Percentiles rank a stretch among this genome's conserved stretches.
These are phyloP conservation scores for Meles meles DNA, from an alignment of 2,113 vertebrate species.

Conservation along the genomic window DNA sequence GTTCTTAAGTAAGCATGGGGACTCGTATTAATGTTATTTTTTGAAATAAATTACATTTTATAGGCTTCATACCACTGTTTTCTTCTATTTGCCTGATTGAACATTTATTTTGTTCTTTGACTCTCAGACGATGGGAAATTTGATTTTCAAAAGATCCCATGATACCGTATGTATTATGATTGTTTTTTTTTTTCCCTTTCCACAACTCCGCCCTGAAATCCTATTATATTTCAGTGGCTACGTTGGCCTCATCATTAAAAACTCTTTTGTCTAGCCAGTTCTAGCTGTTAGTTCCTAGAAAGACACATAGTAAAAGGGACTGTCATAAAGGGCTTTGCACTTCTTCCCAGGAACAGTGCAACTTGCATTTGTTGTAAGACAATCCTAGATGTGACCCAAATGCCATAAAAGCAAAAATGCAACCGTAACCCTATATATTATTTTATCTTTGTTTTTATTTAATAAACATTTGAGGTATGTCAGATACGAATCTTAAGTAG, in stretches of 20 bases:
- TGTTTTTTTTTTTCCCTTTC: not conserved
- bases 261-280: not conserved
- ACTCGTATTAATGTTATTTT: constrained; percentile 30
- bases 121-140: not conserved
- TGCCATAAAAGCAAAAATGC: not conserved
- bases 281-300: not conserved
- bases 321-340: not conserved
- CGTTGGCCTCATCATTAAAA: constrained; percentile 9
- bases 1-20: not conserved
- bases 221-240: not conserved
- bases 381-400: not conserved
- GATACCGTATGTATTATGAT: not conserved
- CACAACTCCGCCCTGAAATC: not conserved
- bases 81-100: constrained; percentile 12
- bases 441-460: not conserved
- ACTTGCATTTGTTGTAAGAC: not conserved
- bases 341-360: not conserved
- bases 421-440: not conserved
- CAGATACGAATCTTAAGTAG: not conserved
- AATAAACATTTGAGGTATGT: not conserved
- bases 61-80: not conserved
- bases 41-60: constrained; percentile 29
- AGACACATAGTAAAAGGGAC: not conserved
- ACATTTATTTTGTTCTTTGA: constrained; percentile 15
- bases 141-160: constrained; percentile 25